Conservation (phyloP, 2,113 vertebrate species). For the Oryzias celebensis region DNA sequence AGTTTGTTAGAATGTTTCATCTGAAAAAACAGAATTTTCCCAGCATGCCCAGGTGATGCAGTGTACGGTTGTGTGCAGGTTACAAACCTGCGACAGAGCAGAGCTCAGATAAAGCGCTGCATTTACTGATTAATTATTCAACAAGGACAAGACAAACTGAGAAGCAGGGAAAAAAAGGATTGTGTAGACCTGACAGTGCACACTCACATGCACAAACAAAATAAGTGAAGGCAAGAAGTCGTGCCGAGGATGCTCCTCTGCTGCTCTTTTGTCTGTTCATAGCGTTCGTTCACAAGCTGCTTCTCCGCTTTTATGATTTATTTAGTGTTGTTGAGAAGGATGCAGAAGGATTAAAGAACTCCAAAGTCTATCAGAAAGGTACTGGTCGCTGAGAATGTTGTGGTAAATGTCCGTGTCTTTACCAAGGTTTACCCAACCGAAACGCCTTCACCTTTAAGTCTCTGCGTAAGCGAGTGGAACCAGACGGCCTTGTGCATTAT, state of each 20-base stretch:
- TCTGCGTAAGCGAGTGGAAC: conserved; percentile 17
- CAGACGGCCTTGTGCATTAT: conserved; percentile 58
- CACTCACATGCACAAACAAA: conserved; percentile 18
- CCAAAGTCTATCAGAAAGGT: conserved; percentile 13
- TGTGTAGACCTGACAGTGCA: conserved; percentile 28
- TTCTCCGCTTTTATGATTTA: background rate
- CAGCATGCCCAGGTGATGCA: background rate
- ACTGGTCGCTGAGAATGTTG: background rate
- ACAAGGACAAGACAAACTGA: conserved; percentile 62
- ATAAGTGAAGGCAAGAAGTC: conserved; percentile 2
- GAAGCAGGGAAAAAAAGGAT: conserved; percentile 14
- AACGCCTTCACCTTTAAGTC: conserved; percentile 10
- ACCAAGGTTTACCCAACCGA: conserved; percentile 2
- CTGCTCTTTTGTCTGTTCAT: background rate
- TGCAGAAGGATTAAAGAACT: background rate
- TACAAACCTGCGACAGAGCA: conserved; percentile 31
- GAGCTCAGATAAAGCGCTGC: conserved; percentile 46
- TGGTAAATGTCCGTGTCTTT: background rate
- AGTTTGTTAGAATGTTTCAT: no score
- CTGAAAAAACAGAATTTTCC: no score
- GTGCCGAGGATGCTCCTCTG: background rate
- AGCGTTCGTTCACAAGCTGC: background rate
- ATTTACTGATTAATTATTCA: conserved; percentile 69
- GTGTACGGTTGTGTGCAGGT: background rate
- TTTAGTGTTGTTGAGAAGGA: conserved; percentile 6